phyloP scores from a whole-genome alignment of 2,888 invertebrate species.

The Craniophora ligustri region DNA sequence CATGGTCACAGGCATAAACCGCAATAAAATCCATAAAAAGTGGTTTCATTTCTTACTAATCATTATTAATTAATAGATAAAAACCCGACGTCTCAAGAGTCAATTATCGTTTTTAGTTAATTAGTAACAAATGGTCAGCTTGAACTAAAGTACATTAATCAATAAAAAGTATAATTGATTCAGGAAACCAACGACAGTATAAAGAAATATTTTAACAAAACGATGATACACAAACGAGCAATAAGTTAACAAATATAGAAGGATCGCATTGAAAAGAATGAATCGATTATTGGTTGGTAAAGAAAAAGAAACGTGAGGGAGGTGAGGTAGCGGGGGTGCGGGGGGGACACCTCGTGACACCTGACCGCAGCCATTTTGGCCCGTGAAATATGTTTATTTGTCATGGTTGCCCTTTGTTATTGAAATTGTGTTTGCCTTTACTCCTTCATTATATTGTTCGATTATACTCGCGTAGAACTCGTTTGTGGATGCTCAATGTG shows the following conservation, averaged over 20 bases:
- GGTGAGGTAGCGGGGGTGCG: constrained; percentile 58
- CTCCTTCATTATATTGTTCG: constrained; percentile 88
- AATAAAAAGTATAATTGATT: constrained; percentile 13
- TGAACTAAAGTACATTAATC: background rate
- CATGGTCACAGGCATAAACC: no score
- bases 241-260: constrained; percentile 71
- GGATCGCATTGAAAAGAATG: constrained; percentile 79
- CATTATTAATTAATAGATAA: no score
- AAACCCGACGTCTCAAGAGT: no score
- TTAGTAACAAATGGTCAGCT: background rate
- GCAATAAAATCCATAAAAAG: no score
- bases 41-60: no score
- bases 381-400: constrained; percentile 89
- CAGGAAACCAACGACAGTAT: constrained; percentile 35
- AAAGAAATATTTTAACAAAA: constrained; percentile 42
- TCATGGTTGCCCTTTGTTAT: constrained; percentile 87
- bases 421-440: constrained; percentile 88
- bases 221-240: constrained; percentile 44
- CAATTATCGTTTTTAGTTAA: no score
- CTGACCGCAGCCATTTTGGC: constrained; percentile 88
- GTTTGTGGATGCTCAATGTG: constrained; percentile 83
- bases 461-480: constrained; percentile 84
- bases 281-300: constrained; percentile 82
- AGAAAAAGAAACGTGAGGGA: constrained; percentile 72
- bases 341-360: constrained; percentile 79